A percentile compares a stretch with the other conserved stretches of the same genome.
Conservation (phyloP, 2,888 invertebrate species). For the Noctua janthe region DNA sequence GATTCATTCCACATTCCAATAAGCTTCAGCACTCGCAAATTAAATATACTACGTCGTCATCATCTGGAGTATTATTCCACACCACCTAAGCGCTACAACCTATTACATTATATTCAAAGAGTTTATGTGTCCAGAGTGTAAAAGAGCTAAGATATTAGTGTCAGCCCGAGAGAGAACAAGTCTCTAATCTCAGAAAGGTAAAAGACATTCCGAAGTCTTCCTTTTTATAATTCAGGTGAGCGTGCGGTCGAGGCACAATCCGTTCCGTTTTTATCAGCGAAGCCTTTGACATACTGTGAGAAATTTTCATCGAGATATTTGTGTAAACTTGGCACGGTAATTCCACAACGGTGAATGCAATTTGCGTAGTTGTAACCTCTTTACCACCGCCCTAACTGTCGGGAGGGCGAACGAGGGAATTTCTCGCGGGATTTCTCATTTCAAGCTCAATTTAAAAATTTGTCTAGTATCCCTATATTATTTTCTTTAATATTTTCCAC, state of each 20-base stretch:
- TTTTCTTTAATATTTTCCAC: constrained; percentile 65
- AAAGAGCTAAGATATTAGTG: background rate
- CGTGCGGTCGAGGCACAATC: constrained; percentile 50
- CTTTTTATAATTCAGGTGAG: constrained; percentile 52
- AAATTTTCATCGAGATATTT: constrained; percentile 68
- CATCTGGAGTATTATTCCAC: no score
- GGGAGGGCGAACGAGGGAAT: constrained; percentile 70
- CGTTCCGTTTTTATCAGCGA: constrained; percentile 60
- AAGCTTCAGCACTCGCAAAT: no score
- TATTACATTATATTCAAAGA: background rate
- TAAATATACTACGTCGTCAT: no score
- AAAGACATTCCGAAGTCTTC: constrained; percentile 33
- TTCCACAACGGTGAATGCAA: constrained; percentile 79
- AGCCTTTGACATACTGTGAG: constrained; percentile 65
- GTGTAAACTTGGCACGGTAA: constrained; percentile 74
- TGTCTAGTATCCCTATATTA: constrained; percentile 73
- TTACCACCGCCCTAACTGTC: constrained; percentile 76
- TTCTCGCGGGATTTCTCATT: constrained; percentile 83
- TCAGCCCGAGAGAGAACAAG: constrained; percentile 18
- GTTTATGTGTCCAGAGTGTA: background rate
- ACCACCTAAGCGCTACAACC: no score
- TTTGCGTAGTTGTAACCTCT: constrained; percentile 85
- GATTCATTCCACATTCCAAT: no score
- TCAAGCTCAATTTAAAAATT: constrained; percentile 86
- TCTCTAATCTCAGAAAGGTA: constrained; percentile 30